Conservation (phyloP, 2,113 vertebrate genomes). For the Cryptomyrus ogoouensis region DNA sequence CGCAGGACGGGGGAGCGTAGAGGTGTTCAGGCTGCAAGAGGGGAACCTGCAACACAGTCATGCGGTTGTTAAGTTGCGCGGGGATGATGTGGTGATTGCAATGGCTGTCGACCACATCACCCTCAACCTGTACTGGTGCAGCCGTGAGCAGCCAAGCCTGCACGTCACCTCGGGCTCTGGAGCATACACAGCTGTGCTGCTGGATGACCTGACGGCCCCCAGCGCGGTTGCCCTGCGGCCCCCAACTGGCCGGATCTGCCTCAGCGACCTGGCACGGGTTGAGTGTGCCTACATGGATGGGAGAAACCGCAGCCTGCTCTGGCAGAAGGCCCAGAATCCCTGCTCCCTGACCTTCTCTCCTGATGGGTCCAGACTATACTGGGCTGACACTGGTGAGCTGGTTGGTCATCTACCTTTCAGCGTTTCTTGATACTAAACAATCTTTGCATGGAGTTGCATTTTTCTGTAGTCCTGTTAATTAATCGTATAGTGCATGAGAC, state of each 20-base stretch:
- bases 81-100: conserved; percentile 51
- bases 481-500: background rate
- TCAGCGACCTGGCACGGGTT: conserved; percentile 57
- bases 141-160: conserved; percentile 55
- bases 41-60: conserved; percentile 39
- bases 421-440: background rate
- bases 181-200: conserved; percentile 52
- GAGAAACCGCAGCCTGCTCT: conserved; percentile 49
- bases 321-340: conserved; percentile 61
- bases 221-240: conserved; percentile 66
- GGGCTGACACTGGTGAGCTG: conserved; percentile 72
- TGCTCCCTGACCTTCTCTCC: conserved; percentile 62
- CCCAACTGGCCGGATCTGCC: conserved; percentile 64
- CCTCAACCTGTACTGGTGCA: conserved; percentile 78
- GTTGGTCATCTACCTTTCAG: background rate
- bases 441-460: background rate
- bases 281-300: conserved; percentile 80
- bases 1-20: conserved; percentile 49
- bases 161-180: conserved; percentile 56
- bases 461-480: background rate
- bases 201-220: conserved; percentile 53
- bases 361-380: conserved; percentile 67
- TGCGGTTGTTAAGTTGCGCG: conserved; percentile 50
- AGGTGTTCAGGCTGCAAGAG: conserved; percentile 62
- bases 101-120: conserved; percentile 82